A percentile compares a stretch with the other conserved stretches of the same genome.
Conservation (phyloP, 2,888 invertebrate species). For the Caenorhabditis doughertyi region DNA sequence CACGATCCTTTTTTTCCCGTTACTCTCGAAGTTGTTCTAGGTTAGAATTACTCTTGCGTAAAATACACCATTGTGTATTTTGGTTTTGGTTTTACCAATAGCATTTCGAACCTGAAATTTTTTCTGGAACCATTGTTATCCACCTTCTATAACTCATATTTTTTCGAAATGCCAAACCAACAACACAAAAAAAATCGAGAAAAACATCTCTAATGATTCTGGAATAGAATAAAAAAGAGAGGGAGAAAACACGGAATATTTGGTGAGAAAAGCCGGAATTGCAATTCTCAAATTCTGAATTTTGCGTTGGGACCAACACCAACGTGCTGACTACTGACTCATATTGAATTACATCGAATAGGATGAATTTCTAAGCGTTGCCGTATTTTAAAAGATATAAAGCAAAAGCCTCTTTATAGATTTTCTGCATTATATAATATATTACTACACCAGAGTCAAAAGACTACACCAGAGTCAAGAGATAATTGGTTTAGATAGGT, state of each 20-base stretch:
- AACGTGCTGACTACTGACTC: slow-evolving; percentile 32
- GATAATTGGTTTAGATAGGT: slow-evolving; percentile 41
- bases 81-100: background rate
- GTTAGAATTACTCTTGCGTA: slow-evolving; percentile 42
- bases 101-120: background rate
- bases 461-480: background rate
- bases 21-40: slow-evolving; percentile 8
- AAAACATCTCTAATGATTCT: slow-evolving; percentile 23
- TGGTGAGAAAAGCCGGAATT: slow-evolving; percentile 21
- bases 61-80: slow-evolving; percentile 7
- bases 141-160: background rate
- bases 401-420: slow-evolving; percentile 3
- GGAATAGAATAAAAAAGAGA: slow-evolving; percentile 10
- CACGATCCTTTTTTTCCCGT: slow-evolving; percentile 25
- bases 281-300: slow-evolving; percentile 37
- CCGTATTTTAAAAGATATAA: slow-evolving; percentile 14
- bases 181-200: background rate
- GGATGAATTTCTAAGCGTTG: slow-evolving; percentile 31
- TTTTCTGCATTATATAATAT: background rate
- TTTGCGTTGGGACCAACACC: slow-evolving; percentile 9
- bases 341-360: slow-evolving; percentile 48
- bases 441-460: background rate
- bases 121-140: background rate
- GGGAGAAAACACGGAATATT: slow-evolving; percentile 16
- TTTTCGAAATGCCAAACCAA: slow-evolving; percentile 6